Percentiles rank a stretch among this genome's conserved stretches.
Evolutionary conservation across 2,888 invertebrate genomes (phyloP).

Genomic region (Belgica antarctica): DNA sequence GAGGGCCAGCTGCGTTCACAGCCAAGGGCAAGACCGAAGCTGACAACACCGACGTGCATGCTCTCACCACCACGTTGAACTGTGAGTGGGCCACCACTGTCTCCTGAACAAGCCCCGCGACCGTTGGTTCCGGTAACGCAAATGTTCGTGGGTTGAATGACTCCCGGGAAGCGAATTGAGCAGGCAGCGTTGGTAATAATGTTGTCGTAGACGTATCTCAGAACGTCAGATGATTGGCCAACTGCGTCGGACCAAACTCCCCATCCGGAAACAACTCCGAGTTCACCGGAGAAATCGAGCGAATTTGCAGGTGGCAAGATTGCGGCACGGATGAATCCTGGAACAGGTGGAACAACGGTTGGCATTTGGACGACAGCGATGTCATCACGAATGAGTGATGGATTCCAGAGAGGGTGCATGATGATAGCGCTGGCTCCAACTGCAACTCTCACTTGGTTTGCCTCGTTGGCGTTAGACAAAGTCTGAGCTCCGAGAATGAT

Average conservation of each 20-base stretch:
- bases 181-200: slow-evolving; percentile 23
- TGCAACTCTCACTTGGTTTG: slow-evolving; percentile 10
- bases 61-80: slow-evolving; percentile 12
- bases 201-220: slow-evolving; percentile 12
- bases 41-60: slow-evolving; percentile 33
- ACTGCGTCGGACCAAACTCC: slow-evolving; percentile 12
- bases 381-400: slow-evolving; percentile 35
- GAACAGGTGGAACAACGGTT: neutral
- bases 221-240: neutral
- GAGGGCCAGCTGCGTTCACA: slow-evolving; percentile 48
- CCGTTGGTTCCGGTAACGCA: slow-evolving; percentile 14
- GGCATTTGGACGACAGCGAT: slow-evolving; percentile 27
- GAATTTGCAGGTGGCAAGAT: neutral
- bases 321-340: neutral
- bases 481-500: slow-evolving; percentile 30
- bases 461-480: neutral
- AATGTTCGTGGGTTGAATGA: slow-evolving; percentile 30
- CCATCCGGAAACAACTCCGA: slow-evolving; percentile 23
- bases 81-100: slow-evolving; percentile 31
- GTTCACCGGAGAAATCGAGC: neutral
- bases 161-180: slow-evolving; percentile 22
- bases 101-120: slow-evolving; percentile 32
- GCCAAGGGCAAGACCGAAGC: slow-evolving; percentile 48
- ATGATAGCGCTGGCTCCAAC: slow-evolving; percentile 11
- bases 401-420: slow-evolving; percentile 26